These are phyloP conservation scores for Alouatta palliata DNA, from an alignment of 2,113 vertebrate genomes.

Conservation along the genomic window DNA sequence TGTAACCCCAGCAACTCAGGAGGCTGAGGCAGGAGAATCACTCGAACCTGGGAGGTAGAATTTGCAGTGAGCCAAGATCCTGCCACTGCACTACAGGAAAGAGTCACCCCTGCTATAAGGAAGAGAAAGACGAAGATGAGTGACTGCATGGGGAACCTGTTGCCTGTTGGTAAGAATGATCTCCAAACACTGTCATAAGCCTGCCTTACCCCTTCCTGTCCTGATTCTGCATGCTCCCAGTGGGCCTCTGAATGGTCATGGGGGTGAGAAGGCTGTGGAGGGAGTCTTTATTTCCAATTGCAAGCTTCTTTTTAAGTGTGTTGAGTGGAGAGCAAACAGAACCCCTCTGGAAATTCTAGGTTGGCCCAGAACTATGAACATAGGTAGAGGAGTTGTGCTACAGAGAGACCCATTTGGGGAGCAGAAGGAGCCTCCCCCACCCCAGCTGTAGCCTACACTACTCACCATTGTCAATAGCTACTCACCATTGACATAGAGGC, in stretches of 20 bases:
- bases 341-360: background rate
- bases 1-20: no score
- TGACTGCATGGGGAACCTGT: background rate
- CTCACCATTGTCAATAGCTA: slow-evolving; percentile 25
- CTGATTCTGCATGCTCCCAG: background rate
- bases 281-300: background rate
- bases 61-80: no score
- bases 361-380: background rate
- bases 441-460: background rate
- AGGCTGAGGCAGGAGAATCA: no score
- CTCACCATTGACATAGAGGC: slow-evolving; percentile 59
- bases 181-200: fast-evolving
- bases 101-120: background rate
- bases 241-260: background rate
- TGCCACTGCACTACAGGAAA: background rate
- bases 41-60: no score
- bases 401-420: background rate
- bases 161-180: background rate
- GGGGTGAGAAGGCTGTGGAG: background rate
- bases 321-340: background rate
- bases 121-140: background rate
- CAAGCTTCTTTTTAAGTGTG: background rate
- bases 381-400: background rate
- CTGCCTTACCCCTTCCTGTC: background rate
- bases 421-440: background rate